These are phyloP conservation scores for Buteo buteo DNA, from an alignment of 2,113 vertebrate species.

Conservation along the genomic window DNA sequence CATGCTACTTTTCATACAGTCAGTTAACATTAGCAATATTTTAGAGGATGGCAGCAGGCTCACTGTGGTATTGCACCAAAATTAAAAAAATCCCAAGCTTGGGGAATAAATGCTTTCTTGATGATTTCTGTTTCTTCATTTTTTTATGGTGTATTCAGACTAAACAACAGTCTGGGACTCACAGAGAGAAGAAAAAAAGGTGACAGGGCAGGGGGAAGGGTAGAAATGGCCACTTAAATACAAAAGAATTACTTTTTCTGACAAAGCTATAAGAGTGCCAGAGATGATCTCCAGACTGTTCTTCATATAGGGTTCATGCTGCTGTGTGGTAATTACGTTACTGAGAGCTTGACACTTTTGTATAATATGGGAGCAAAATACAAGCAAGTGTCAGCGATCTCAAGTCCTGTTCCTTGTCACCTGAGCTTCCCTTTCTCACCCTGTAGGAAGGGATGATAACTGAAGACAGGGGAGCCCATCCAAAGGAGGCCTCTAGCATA, in stretches of 20 bases:
- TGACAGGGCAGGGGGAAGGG: not conserved
- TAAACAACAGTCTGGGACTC: not conserved
- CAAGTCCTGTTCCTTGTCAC: not conserved
- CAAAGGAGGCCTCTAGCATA: not conserved
- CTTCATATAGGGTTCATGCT: not conserved
- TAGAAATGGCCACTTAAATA: not conserved
- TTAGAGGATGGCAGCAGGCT: not conserved
- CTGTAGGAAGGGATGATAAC: not conserved
- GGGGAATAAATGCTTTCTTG: not conserved
- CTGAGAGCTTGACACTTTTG: not conserved
- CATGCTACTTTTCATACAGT: not conserved
- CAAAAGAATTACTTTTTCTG: not conserved
- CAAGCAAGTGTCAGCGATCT: not conserved
- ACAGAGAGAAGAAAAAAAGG: not conserved
- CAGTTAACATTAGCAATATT: not conserved
- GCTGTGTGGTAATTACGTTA: not conserved
- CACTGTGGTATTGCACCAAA: not conserved
- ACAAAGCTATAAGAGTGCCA: not conserved
- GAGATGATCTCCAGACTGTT: not conserved
- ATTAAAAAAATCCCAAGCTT: not conserved
- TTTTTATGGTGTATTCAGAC: not conserved
- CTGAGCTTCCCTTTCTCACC: not conserved
- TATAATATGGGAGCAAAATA: not conserved
- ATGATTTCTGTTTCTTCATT: not conserved
- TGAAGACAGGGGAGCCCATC: not conserved